Percentiles rank a stretch among this genome's conserved stretches.
These are phyloP conservation scores for Bujurquina vittata DNA, from an alignment of 2,113 vertebrate species.

Conservation along the genomic window DNA sequence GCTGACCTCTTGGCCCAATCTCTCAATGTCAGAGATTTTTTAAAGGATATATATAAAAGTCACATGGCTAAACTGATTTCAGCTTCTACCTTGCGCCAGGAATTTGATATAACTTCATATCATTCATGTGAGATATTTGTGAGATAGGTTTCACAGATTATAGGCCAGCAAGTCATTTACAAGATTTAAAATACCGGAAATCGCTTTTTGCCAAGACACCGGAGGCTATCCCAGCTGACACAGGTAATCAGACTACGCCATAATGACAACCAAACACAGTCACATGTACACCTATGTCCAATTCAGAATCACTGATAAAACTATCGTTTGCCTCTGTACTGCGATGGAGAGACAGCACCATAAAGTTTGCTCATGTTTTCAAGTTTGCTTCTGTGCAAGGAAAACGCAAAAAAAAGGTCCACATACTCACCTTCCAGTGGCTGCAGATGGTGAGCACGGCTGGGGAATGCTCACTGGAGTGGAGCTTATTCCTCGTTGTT, in stretches of 20 bases:
- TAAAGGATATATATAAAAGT: neutral
- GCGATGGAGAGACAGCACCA: neutral
- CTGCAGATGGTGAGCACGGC: conserved; percentile 38
- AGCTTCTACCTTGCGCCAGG: neutral
- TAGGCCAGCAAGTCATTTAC: neutral
- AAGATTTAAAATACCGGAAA: too few species aligned
- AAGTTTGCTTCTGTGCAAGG: neutral
- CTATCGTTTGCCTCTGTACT: neutral
- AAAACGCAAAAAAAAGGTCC: neutral
- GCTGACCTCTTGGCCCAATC: neutral
- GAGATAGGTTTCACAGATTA: neutral
- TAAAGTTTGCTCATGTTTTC: neutral
- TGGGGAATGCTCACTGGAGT: conserved; percentile 56
- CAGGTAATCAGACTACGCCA: neutral
- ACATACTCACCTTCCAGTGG: conserved; percentile 72
- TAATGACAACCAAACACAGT: too few species aligned
- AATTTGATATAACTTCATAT: neutral
- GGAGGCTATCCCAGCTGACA: neutral
- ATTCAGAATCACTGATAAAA: neutral
- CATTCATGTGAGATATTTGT: neutral
- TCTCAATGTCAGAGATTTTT: neutral
- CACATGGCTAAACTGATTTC: neutral
- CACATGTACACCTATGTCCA: neutral
- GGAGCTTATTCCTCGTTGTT: conserved; percentile 43
- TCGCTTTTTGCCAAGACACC: neutral